These are phyloP conservation scores for Meiosimyza platycephala DNA, from an alignment of 2,888 invertebrate genomes.

Conservation along the genomic window DNA sequence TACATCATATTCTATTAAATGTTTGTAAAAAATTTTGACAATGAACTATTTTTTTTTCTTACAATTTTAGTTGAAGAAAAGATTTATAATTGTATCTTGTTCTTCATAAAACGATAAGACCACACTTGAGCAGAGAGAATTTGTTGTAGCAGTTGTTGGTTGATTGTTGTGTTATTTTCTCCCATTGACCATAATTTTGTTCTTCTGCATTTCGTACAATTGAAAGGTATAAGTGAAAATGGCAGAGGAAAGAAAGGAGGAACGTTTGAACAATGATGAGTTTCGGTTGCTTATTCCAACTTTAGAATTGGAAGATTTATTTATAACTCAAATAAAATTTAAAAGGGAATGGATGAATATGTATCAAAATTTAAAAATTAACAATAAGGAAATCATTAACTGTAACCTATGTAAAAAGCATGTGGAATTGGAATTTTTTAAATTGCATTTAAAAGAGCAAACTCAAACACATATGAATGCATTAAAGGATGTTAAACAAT, in stretches of 20 bases:
- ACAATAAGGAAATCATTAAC: neutral
- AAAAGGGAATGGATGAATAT: slow-evolving; percentile 28
- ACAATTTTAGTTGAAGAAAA: slow-evolving; percentile 45
- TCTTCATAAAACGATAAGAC: slow-evolving; percentile 26
- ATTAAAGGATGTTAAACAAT: slow-evolving; percentile 40
- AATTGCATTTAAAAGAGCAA: slow-evolving; percentile 36
- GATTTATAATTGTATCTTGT: slow-evolving; percentile 29
- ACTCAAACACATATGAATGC: slow-evolving; percentile 36
- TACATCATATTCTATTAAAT: too few species aligned
- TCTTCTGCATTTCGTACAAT: neutral
- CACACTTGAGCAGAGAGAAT: slow-evolving; percentile 19
- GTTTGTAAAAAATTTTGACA: too few species aligned
- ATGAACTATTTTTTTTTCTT: slow-evolving; percentile 34
- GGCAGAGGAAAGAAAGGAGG: neutral
- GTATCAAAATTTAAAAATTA: slow-evolving; percentile 20
- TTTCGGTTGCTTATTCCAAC: slow-evolving; percentile 38
- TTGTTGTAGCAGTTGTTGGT: slow-evolving; percentile 25
- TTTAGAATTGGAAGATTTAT: slow-evolving; percentile 36
- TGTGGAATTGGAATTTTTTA: slow-evolving; percentile 32
- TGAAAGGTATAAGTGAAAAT: slow-evolving; percentile 21
- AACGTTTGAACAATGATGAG: slow-evolving; percentile 36
- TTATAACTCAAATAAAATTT: slow-evolving; percentile 36
- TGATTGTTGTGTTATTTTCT: slow-evolving; percentile 30
- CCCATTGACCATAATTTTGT: neutral
- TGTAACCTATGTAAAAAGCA: slow-evolving; percentile 38